Conservation (phyloP, 1,140 invertebrate genomes). For the Holcopasites calliopsidis region DNA sequence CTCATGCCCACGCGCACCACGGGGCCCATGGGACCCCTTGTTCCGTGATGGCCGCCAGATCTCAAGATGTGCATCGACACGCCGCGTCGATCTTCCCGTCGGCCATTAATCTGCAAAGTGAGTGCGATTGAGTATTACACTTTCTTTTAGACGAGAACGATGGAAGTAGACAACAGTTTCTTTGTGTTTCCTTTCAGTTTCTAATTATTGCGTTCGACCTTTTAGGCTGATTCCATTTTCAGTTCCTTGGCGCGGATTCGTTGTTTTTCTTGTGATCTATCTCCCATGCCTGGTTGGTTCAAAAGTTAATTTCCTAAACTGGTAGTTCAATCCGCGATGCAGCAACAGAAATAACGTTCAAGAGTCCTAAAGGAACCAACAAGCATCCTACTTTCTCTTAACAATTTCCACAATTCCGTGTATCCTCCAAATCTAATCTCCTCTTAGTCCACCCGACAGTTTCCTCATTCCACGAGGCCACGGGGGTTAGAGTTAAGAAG, state of each 20-base stretch:
- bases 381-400: too few species aligned
- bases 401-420: too few species aligned
- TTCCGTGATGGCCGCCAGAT: slow-evolving; percentile 82
- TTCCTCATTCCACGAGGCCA: not conserved
- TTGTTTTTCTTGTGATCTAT: too few species aligned
- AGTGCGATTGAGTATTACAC: slow-evolving; percentile 58
- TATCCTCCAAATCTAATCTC: not conserved
- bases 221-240: too few species aligned
- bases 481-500: not conserved
- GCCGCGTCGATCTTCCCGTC: slow-evolving; percentile 83
- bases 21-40: slow-evolving; percentile 78
- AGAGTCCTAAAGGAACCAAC: too few species aligned
- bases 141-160: not conserved
- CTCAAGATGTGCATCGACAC: slow-evolving; percentile 81
- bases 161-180: too few species aligned
- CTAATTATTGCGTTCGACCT: not conserved
- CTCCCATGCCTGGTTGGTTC: too few species aligned
- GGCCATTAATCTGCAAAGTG: slow-evolving; percentile 84
- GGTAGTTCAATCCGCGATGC: too few species aligned
- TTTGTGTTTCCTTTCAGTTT: too few species aligned
- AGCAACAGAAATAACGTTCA: too few species aligned
- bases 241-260: too few species aligned
- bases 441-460: not conserved
- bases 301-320: too few species aligned
- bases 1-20: slow-evolving; percentile 79